Percentiles rank a stretch among this genome's conserved stretches.
phyloP scores from a whole-genome alignment of 2,113 vertebrate species.

The Lanius ludovicianus region DNA sequence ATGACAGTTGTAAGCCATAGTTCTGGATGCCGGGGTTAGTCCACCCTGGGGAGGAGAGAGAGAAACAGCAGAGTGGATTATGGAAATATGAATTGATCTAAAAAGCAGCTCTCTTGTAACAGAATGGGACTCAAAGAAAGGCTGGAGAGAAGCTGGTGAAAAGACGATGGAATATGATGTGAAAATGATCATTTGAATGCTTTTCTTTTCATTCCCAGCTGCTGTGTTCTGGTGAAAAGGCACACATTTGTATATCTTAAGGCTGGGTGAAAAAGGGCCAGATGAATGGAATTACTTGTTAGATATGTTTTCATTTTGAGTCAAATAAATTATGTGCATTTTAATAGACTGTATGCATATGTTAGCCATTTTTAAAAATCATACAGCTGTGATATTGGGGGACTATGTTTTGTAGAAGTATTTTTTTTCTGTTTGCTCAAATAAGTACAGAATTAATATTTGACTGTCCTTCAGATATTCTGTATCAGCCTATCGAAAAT shows the following conservation, averaged over 20 bases:
- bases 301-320: conserved; percentile 78
- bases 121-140: conserved; percentile 92
- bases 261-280: conserved; percentile 68
- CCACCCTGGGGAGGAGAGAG: conserved; percentile 89
- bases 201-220: conserved; percentile 92
- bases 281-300: conserved; percentile 81
- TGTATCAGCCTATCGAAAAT: not conserved
- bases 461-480: conserved; percentile 4
- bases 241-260: conserved; percentile 87
- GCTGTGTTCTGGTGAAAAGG: conserved; percentile 86
- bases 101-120: conserved; percentile 80
- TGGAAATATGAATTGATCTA: conserved; percentile 99
- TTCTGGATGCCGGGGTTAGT: conserved; percentile 91
- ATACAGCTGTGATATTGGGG: conserved; percentile 51
- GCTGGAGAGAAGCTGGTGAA: conserved; percentile 85
- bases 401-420: not conserved
- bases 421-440: conserved; percentile 28
- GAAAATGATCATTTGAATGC: conserved; percentile 87
- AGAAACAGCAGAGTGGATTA: conserved; percentile 97
- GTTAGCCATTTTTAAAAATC: conserved; percentile 44
- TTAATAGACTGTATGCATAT: conserved; percentile 75
- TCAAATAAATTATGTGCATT: conserved; percentile 78
- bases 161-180: conserved; percentile 88
- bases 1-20: conserved; percentile 97
- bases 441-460: conserved; percentile 43